Evolutionary conservation across 2,113 vertebrate species (phyloP).

Genomic region (Barnardius zonarius): DNA sequence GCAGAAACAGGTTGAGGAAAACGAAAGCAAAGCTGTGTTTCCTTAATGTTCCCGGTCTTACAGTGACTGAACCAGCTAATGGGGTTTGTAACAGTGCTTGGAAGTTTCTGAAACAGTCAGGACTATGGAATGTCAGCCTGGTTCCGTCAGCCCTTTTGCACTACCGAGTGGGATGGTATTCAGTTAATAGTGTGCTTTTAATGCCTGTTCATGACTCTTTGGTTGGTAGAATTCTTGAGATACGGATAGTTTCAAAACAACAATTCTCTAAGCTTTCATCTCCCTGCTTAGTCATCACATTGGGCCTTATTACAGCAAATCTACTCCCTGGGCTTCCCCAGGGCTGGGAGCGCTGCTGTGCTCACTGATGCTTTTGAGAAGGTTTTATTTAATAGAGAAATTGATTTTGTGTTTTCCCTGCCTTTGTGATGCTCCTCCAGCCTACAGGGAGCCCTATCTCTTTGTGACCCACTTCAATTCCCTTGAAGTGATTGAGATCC

Average conservation of each 20-base stretch:
- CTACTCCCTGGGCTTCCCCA: neutral
- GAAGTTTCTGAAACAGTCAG: neutral
- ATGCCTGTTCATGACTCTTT: neutral
- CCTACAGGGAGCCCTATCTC: slow-evolving; percentile 96
- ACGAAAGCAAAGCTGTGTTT: neutral
- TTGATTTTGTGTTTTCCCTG: neutral
- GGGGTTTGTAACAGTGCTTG: neutral
- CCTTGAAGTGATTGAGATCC: slow-evolving; percentile 95
- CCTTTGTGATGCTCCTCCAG: slow-evolving; percentile 66
- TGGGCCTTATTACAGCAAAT: neutral
- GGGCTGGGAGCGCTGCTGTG: neutral
- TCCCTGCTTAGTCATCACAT: neutral
- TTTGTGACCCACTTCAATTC: slow-evolving; percentile 99
- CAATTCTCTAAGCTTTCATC: neutral
- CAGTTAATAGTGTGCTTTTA: neutral
- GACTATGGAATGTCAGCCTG: neutral
- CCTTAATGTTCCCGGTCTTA: neutral
- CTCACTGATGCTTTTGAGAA: neutral
- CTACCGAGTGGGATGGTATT: neutral
- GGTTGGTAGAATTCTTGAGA: slow-evolving; percentile 2
- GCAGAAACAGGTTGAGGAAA: neutral
- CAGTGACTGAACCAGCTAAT: neutral
- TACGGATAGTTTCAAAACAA: neutral
- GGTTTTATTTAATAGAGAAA: neutral
- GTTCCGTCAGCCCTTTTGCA: neutral